Base-by-base conservation (phyloP, 1,140 invertebrate species). In the Papilio machaon region DNA sequence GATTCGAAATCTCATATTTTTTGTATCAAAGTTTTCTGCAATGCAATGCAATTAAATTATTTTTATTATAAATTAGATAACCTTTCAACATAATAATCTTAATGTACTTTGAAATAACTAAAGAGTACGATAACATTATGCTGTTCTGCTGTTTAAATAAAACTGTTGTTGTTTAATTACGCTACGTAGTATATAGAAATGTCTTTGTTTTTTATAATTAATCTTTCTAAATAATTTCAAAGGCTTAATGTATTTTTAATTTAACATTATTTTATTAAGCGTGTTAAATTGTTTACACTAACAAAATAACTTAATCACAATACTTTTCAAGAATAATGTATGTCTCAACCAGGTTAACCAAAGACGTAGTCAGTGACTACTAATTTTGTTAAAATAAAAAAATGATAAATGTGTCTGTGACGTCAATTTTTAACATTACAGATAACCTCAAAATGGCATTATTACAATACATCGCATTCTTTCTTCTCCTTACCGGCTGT, bases 401-500 rank as follows among this genome's bases (percentile, higher is more conserved):
- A 30, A 30, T 30, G 2, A 58, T 58, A 8, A 19, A 1, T 58
- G 6, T 58, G 54, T 58, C 6, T 58, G 54, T n/a, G n/a, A 19
- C n/a, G 38, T 38, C 2, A 35, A 38, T 49, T 54, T 52, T 54
- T 30, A 15, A 49, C 11, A 1, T 64, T 79, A 64, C 77, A 79
- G 54, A n/a, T 46, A 38, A 46, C 17, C 17, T 60, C 10, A 79
- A 43, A 67, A 67, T 67, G 77, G 38, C 23, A 13, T n/a, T 77
- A 38, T 8, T 43, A 46, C 19, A 79, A 47, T 79, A 64, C 38
- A 46, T 88, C 13, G 19, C 87, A 3, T 73, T 91, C 13, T 82
- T 83, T 7, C 76, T 81, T 6, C 47, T 91, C 13, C 7, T 88
- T 15, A 81, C 80, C 17, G 67, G 76, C 15, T 82, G 82, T 46